A percentile compares a stretch with the other conserved stretches of the same genome.
phyloP scores from a whole-genome alignment of 2,797 vertebrate genomes.

The Anomalospiza imberbis region DNA sequence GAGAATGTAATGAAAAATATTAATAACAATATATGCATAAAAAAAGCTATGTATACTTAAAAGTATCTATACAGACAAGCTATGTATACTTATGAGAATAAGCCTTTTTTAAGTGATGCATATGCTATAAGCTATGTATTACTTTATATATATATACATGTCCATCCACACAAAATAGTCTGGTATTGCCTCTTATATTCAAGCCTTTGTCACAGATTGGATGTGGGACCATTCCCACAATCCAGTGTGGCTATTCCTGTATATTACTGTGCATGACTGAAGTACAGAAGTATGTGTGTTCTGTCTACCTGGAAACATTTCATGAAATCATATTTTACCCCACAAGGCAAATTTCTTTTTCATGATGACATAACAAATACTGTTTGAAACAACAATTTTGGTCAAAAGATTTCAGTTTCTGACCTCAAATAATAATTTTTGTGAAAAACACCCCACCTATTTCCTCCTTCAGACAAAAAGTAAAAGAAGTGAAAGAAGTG shows the following conservation, averaged over 20 bases:
- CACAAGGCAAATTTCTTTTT: background rate
- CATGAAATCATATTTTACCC: fast-evolving
- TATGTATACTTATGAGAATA: background rate
- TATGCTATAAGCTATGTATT: background rate
- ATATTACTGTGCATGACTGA: background rate
- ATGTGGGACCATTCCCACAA: background rate
- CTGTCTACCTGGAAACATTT: background rate
- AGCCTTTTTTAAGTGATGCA: background rate
- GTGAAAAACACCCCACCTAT: fast-evolving
- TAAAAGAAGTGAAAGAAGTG: background rate
- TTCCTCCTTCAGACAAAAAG: background rate
- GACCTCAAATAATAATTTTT: background rate
- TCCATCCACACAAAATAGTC: background rate
- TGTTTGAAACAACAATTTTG: background rate
- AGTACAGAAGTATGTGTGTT: background rate
- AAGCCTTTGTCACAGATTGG: background rate
- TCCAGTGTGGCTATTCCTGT: background rate
- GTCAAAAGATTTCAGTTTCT: background rate
- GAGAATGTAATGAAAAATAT: background rate
- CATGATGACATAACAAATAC: background rate
- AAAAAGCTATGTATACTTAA: too few species aligned
- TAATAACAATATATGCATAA: background rate
- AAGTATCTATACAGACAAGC: background rate
- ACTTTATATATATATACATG: background rate
- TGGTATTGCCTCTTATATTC: background rate